Evolutionary conservation across 1,140 invertebrate genomes (phyloP).

Genomic region (Platyura marginata): DNA sequence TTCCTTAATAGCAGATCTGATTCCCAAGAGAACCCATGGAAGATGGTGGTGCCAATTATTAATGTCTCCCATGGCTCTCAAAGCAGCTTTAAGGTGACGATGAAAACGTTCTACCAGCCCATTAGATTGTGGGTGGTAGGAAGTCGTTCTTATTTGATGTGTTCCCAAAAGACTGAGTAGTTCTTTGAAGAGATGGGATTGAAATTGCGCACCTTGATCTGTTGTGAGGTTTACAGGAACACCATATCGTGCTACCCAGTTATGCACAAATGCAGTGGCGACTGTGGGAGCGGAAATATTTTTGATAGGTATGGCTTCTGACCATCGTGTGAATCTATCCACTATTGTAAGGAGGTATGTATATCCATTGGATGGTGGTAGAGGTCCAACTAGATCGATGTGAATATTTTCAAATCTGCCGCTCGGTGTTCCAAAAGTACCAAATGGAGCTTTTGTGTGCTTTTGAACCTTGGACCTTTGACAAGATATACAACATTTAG

Average conservation of each 20-base stretch:
- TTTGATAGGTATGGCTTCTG: constrained; percentile 17
- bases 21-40: constrained; percentile 17
- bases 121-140: constrained; percentile 20
- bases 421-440: constrained; percentile 1
- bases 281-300: constrained; percentile 16
- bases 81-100: constrained; percentile 16
- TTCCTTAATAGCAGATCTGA: constrained; percentile 11
- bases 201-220: constrained; percentile 20
- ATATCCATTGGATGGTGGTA: constrained; percentile 8
- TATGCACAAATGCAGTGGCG: constrained; percentile 12
- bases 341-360: constrained; percentile 13
- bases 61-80: constrained; percentile 4
- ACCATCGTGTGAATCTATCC: constrained; percentile 21
- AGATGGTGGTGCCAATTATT: constrained; percentile 11
- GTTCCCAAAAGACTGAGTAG: constrained; percentile 10
- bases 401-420: constrained; percentile 12
- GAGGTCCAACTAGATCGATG: constrained; percentile 14
- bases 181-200: constrained; percentile 10
- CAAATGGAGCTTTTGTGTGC: background rate
- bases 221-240: constrained; percentile 13
- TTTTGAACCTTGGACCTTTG: constrained; percentile 13
- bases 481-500: constrained; percentile 9
- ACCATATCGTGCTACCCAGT: constrained; percentile 14
- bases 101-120: constrained; percentile 18
- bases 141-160: constrained; percentile 8